Percentiles rank a stretch among this genome's conserved stretches.
Evolutionary conservation across 92 coral and sea anemone genomes (phyloP).

Genomic region (Anthopleura xanthogrammica): DNA sequence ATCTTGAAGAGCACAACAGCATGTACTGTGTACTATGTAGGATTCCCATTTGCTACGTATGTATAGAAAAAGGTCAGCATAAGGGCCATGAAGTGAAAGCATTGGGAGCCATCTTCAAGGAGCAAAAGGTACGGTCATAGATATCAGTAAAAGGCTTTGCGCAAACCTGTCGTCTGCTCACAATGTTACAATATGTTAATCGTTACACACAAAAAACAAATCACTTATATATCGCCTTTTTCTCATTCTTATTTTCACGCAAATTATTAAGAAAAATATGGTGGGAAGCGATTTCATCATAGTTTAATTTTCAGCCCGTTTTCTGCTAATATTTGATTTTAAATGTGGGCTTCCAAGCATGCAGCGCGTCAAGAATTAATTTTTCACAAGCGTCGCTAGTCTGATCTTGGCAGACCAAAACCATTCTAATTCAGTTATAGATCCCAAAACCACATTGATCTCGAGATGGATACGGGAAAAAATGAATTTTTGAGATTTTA

Average conservation of each 20-base stretch:
- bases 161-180: background rate
- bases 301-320: background rate
- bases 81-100: slow-evolving; percentile 94
- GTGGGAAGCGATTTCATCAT: background rate
- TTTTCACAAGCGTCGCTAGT: slow-evolving; percentile 25
- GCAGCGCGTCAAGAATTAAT: slow-evolving; percentile 13
- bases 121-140: slow-evolving; percentile 73
- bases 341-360: background rate
- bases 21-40: slow-evolving; percentile 95
- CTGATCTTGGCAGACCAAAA: background rate
- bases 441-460: slow-evolving; percentile 19
- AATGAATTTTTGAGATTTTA: background rate
- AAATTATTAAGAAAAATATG: background rate
- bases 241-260: background rate
- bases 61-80: slow-evolving; percentile 89
- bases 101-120: slow-evolving; percentile 94
- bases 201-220: background rate
- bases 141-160: background rate
- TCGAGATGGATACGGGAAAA: background rate
- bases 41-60: slow-evolving; percentile 85
- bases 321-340: background rate
- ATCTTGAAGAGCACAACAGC: slow-evolving; percentile 90
- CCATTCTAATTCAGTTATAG: slow-evolving; percentile 13
- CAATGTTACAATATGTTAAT: background rate
- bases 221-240: background rate